These are phyloP conservation scores for Jordanella pulchra DNA, from an alignment of 2,797 vertebrate genomes.

Conservation along the genomic window DNA sequence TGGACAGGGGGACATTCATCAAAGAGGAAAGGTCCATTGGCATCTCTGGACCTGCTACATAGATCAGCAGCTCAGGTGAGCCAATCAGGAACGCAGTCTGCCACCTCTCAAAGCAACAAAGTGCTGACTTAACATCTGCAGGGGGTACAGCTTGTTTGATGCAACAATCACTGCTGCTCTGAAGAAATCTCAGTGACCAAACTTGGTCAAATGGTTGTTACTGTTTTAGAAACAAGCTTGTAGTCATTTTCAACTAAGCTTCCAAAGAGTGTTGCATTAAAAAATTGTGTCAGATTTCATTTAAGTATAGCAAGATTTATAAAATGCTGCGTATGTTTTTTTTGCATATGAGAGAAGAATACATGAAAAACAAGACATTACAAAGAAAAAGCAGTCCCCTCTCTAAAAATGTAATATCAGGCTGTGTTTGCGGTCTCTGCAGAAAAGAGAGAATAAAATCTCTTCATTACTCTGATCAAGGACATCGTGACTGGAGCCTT, in stretches of 20 bases:
- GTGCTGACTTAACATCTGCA: constrained; percentile 20
- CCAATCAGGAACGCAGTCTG: neutral
- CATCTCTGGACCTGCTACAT: neutral
- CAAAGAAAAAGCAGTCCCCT: constrained; percentile 14
- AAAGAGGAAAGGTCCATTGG: neutral
- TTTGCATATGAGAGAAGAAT: neutral
- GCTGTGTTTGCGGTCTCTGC: constrained; percentile 7
- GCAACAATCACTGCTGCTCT: constrained; percentile 35
- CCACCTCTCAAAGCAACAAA: constrained; percentile 23
- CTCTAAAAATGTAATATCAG: neutral
- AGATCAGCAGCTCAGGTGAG: neutral
- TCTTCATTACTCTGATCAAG: constrained; percentile 49
- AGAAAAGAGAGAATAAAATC: constrained; percentile 23
- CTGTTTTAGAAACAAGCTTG: neutral
- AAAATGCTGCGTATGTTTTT: neutral
- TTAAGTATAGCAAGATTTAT: neutral
- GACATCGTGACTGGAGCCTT: constrained; percentile 21
- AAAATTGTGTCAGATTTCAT: neutral
- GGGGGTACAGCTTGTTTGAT: constrained; percentile 17
- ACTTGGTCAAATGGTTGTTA: neutral
- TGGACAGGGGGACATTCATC: neutral
- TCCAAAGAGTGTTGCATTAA: neutral
- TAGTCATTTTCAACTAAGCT: neutral
- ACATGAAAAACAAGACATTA: neutral
- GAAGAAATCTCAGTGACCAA: constrained; percentile 3